phyloP scores from a whole-genome alignment of 2,113 vertebrate genomes.

The Cryptomyrus ogoouensis region DNA sequence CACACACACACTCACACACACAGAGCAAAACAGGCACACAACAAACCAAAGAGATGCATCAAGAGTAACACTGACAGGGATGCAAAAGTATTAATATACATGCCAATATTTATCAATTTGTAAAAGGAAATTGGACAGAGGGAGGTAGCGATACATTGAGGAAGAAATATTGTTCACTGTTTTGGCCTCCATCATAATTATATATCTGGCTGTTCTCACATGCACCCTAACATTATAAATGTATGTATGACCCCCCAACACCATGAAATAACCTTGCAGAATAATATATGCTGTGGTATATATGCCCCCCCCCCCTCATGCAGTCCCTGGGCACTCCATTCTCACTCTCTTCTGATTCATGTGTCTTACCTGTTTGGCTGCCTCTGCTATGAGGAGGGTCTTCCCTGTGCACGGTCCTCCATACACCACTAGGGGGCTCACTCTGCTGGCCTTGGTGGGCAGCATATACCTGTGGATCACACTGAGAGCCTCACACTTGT shows the following conservation, averaged over 20 bases:
- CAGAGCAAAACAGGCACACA: neutral
- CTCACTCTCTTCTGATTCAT: neutral
- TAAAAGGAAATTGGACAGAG: neutral
- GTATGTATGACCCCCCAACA: neutral
- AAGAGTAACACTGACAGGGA: neutral
- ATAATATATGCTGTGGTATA: neutral
- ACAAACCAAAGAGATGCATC: neutral
- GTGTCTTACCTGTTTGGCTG: conserved; percentile 81
- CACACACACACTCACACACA: neutral
- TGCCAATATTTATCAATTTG: neutral
- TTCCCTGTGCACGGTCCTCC: conserved; percentile 97
- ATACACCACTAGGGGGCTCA: conserved; percentile 80
- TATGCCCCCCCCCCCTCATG: neutral
- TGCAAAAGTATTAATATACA: neutral
- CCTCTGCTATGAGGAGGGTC: conserved; percentile 87
- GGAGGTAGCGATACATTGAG: neutral
- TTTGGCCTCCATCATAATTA: neutral
- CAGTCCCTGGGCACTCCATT: neutral
- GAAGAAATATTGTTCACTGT: neutral
- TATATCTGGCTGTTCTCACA: neutral
- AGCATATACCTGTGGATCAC: conserved; percentile 84
- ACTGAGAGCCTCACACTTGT: conserved; percentile 81
- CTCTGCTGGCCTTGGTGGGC: conserved; percentile 75
- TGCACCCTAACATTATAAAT: neutral
- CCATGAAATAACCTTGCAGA: neutral